These are phyloP conservation scores for Gambelia wislizenii DNA, from an alignment of 2,797 vertebrate genomes.

Conservation along the genomic window DNA sequence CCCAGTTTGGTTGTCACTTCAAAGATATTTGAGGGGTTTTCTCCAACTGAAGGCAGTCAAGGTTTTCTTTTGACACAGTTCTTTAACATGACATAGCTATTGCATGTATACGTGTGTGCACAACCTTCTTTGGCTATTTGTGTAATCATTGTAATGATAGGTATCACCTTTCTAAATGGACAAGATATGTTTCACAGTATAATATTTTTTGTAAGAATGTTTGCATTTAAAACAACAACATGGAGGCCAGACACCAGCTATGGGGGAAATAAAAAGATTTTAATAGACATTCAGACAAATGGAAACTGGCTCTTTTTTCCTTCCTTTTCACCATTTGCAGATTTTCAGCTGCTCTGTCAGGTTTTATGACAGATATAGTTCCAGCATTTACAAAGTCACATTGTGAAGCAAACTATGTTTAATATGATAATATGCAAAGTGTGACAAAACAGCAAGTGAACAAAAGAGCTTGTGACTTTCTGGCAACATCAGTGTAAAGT, in stretches of 20 bases:
- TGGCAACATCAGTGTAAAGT: background rate
- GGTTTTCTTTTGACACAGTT: conserved; percentile 46
- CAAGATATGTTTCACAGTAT: background rate
- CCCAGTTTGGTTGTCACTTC: conserved; percentile 39
- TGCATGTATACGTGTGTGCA: background rate
- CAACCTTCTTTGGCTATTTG: conserved; percentile 29
- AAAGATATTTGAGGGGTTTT: conserved; percentile 40
- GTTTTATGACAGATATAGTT: conserved; percentile 37
- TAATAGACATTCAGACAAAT: conserved; percentile 36
- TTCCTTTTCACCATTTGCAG: conserved; percentile 2
- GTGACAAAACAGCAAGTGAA: conserved; percentile 46
- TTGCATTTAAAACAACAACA: conserved; percentile 19
- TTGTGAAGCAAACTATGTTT: conserved; percentile 40
- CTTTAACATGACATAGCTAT: conserved; percentile 45
- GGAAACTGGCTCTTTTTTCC: background rate
- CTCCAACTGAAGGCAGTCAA: conserved; percentile 39
- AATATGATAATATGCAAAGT: conserved; percentile 37
- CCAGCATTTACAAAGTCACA: conserved; percentile 40
- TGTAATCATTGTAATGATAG: conserved; percentile 48
- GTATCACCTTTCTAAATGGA: conserved; percentile 35
- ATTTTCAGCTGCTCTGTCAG: conserved; percentile 31
- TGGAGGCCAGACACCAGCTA: background rate
- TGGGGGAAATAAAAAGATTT: background rate
- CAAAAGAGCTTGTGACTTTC: conserved; percentile 25
- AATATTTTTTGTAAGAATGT: conserved; percentile 9